Evolutionary conservation across 2,113 vertebrate genomes (phyloP).

Genomic region (Sebastes schlegelii): DNA sequence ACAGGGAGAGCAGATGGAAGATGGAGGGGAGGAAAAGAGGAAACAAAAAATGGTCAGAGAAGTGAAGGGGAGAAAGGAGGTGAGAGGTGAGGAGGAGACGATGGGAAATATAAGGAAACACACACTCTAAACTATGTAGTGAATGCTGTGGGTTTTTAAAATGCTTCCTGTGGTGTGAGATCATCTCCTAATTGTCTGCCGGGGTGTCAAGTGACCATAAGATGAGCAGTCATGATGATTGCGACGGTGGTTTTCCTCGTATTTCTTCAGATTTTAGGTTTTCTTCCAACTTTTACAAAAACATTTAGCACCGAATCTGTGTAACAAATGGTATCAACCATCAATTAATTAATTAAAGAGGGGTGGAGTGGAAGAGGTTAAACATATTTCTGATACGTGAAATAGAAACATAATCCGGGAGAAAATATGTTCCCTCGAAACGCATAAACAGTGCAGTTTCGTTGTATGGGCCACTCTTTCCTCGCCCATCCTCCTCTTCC

Average conservation of each 20-base stretch:
- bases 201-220: conserved; percentile 45
- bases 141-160: conserved; percentile 54
- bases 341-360: too few relatives aligned
- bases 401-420: too few relatives aligned
- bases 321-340: too few relatives aligned
- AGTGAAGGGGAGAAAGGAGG: conserved; percentile 35
- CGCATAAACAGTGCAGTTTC: too few relatives aligned
- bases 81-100: conserved; percentile 48
- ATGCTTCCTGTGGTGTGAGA: conserved; percentile 42
- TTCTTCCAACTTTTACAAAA: not conserved
- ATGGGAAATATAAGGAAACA: conserved; percentile 20
- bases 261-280: conserved; percentile 27
- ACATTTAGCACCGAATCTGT: too few relatives aligned
- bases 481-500: conserved; percentile 31
- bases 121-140: conserved; percentile 31
- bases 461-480: not conserved
- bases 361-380: too few relatives aligned
- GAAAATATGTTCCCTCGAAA: too few relatives aligned
- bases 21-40: conserved; percentile 37
- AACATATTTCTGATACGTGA: too few relatives aligned
- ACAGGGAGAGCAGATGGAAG: conserved; percentile 54
- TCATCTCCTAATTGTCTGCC: conserved; percentile 41
- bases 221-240: conserved; percentile 19
- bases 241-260: conserved; percentile 18
- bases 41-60: conserved; percentile 22